Evolutionary conservation across 2,888 invertebrate species (phyloP), one percentile per base, ranked within the genome.

Genomic region (Hydraecia micacea): DNA sequence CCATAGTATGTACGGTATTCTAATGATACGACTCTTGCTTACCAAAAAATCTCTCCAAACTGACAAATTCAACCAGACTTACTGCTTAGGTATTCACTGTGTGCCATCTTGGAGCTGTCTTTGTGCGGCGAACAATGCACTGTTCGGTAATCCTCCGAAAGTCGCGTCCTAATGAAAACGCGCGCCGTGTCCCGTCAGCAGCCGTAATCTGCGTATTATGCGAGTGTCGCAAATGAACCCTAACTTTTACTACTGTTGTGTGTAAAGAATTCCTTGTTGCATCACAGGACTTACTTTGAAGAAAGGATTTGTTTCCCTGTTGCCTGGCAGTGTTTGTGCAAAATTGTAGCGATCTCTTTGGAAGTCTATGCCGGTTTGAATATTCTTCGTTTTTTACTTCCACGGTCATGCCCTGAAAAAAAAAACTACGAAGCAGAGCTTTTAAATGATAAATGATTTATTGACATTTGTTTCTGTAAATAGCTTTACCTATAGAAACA

Each of bases 91-190:
- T 25, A 42, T 42, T 39, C 7, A 76, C 85, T 73, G 65, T 55
- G 68, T 42, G 15, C 32, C 68, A 65, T 87, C 85, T 85, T 84
- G 71, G 75, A 68, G 72, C 42, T 75, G 79, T 86, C 88, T 88
- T 88, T 88, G 89, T 88, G 60, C 67, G 60, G 32, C 74, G 76
- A 88, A 88, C 89, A 88, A 89, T 89, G 89, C 84, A 81, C 76
- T 81, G 78, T 68, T 75, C 78, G 75, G 82, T 88, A 84, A 86
- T 89, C 81, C 79, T 69, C 82, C 65, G 80, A 81, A 88, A 81
- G 79, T 83, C 80, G 62, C 65, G 66, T 75, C 69, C 78, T 88
- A 84, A 88, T 88, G 89, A 88, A 87, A 88, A 77, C 78, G 70
- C 73, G 70, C 81, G 76, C 28, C 63, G 70, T 39, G 73, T 60